Evolutionary conservation across 2,888 invertebrate genomes (phyloP).

Genomic region (Andrena haemorrhoa): DNA sequence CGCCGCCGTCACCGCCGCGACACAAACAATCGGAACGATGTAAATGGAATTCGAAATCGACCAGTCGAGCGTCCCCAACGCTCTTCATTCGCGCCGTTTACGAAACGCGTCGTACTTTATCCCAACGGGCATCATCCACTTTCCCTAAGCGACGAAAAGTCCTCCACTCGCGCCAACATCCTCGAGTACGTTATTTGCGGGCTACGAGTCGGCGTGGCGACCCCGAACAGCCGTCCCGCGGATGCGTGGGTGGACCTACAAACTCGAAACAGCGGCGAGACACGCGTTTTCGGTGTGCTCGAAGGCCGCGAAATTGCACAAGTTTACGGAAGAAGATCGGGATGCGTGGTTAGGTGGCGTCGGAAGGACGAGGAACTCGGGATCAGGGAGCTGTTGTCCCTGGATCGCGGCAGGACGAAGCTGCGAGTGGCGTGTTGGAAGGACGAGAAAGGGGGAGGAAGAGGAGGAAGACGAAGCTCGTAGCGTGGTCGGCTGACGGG

Average conservation of each 20-base stretch:
- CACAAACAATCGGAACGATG: slow-evolving; percentile 47
- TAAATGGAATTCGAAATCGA: slow-evolving; percentile 46
- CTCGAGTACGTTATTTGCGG: slow-evolving; percentile 18
- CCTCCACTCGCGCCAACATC: neutral
- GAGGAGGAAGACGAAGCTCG: slow-evolving; percentile 55
- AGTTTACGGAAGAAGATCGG: slow-evolving; percentile 22
- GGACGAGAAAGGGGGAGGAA: slow-evolving; percentile 59
- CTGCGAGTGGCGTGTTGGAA: slow-evolving; percentile 12
- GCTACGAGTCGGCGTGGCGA: neutral
- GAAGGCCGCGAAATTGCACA: slow-evolving; percentile 25
- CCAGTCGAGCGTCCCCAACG: neutral
- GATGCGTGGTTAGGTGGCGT: slow-evolving; percentile 5
- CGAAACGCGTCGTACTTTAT: neutral
- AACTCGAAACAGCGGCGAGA: slow-evolving; percentile 43
- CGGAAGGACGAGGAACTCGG: slow-evolving; percentile 9
- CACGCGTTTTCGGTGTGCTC: slow-evolving; percentile 55
- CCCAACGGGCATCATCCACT: neutral
- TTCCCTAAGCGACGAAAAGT: no score
- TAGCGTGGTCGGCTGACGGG: slow-evolving; percentile 72
- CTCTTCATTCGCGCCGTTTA: neutral
- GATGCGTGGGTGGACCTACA: slow-evolving; percentile 40
- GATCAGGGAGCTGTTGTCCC: neutral
- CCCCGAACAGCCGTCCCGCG: neutral
- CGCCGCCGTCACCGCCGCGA: slow-evolving; percentile 9
- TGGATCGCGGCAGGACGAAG: neutral